Percentiles rank a stretch among this genome's conserved stretches.
These are phyloP conservation scores for Prunella strophiata DNA, from an alignment of 2,797 vertebrate genomes.

Conservation along the genomic window DNA sequence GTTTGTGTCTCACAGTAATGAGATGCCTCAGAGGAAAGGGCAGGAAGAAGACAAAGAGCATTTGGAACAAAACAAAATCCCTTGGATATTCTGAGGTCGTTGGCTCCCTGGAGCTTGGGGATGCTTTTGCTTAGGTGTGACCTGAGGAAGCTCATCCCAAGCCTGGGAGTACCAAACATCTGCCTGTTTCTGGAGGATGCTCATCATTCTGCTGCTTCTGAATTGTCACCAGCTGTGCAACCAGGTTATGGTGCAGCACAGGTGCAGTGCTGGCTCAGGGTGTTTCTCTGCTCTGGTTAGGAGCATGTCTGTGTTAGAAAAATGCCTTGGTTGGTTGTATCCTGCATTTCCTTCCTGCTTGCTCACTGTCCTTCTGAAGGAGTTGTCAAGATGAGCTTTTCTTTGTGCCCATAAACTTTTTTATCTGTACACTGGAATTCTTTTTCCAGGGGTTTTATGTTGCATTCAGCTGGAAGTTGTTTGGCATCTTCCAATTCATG, in stretches of 20 bases:
- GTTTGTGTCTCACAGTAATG: background rate
- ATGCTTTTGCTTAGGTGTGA: background rate
- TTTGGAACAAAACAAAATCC: background rate
- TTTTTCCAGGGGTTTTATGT: background rate
- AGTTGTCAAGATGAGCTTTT: background rate
- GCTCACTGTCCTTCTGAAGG: background rate
- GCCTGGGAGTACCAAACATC: background rate
- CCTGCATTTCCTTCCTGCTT: background rate
- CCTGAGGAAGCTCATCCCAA: background rate
- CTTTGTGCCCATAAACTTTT: background rate
- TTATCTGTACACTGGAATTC: background rate
- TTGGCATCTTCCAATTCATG: background rate
- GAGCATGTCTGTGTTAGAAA: fast-evolving
- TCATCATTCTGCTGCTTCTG: background rate
- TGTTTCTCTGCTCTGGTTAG: background rate
- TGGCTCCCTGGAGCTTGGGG: background rate
- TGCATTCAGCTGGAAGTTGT: background rate
- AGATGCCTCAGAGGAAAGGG: background rate
- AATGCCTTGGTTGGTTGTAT: fast-evolving
- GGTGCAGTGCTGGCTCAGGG: background rate
- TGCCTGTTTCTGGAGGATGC: background rate
- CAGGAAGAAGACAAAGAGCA: background rate
- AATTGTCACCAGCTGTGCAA: background rate
- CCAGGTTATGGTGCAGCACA: background rate
- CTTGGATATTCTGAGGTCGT: background rate